phyloP scores from a whole-genome alignment of 2,888 invertebrate species.

The Napeogenes sylphis region DNA sequence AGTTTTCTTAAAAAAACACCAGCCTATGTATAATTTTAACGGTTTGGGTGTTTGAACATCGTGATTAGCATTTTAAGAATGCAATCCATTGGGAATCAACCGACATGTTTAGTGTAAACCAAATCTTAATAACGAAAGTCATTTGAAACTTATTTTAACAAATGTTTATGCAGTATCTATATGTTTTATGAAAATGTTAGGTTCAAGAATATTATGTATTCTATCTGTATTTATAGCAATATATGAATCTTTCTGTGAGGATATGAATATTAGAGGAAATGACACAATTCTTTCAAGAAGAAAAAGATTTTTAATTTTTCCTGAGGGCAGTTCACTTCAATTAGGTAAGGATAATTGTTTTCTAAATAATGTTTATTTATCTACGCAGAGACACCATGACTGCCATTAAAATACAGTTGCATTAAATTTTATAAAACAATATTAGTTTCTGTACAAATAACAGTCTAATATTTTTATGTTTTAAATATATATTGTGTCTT shows the following conservation, averaged over 20 bases:
- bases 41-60: slow-evolving; percentile 51
- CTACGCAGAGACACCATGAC: neutral
- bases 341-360: slow-evolving; percentile 59
- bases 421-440: neutral
- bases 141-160: neutral
- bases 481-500: neutral
- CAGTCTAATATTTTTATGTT: too few relatives aligned
- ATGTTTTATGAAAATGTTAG: neutral
- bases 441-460: too few relatives aligned
- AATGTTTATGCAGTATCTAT: neutral
- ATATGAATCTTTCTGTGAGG: neutral
- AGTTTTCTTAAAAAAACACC: slow-evolving; percentile 22
- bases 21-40: slow-evolving; percentile 44
- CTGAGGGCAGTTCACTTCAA: slow-evolving; percentile 80
- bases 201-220: neutral
- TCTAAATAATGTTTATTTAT: neutral
- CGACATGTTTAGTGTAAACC: slow-evolving; percentile 31
- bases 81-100: slow-evolving; percentile 25
- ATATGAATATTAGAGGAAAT: slow-evolving; percentile 15
- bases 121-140: slow-evolving; percentile 27
- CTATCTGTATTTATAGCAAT: neutral
- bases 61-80: slow-evolving; percentile 47
- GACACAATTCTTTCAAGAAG: slow-evolving; percentile 62
- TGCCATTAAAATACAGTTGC: too few relatives aligned
- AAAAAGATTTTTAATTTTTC: slow-evolving; percentile 78